phyloP scores from a whole-genome alignment of 2,888 invertebrate species.

The Folsomia manolachei region DNA sequence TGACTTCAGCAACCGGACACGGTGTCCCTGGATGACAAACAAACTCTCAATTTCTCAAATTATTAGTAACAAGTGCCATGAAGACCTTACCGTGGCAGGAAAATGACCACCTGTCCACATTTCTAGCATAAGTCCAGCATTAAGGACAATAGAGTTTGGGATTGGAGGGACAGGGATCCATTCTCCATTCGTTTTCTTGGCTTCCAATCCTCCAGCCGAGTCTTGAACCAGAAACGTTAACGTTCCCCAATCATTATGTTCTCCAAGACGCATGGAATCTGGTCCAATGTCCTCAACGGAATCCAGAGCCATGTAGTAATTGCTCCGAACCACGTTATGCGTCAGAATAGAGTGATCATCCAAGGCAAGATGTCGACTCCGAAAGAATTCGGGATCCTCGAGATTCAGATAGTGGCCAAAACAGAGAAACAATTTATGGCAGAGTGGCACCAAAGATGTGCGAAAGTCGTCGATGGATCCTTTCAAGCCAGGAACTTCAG shows the following conservation, averaged over 20 bases:
- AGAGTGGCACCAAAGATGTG: neutral
- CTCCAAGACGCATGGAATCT: slow-evolving; percentile 24
- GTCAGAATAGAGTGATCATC: slow-evolving; percentile 8
- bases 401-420: slow-evolving; percentile 24
- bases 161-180: slow-evolving; percentile 30
- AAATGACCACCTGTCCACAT: slow-evolving; percentile 31
- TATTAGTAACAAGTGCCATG: no score
- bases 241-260: slow-evolving; percentile 33
- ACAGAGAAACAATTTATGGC: slow-evolving; percentile 19
- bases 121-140: slow-evolving; percentile 28
- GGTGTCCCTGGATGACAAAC: neutral
- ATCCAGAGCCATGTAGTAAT: slow-evolving; percentile 25
- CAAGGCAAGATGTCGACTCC: slow-evolving; percentile 20
- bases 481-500: slow-evolving; percentile 25
- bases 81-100: slow-evolving; percentile 28
- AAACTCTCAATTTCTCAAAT: no score
- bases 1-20: neutral
- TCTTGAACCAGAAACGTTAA: slow-evolving; percentile 25
- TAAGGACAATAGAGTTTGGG: slow-evolving; percentile 25
- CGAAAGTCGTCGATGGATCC: slow-evolving; percentile 23
- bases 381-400: slow-evolving; percentile 29
- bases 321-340: slow-evolving; percentile 18
- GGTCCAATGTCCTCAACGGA: neutral
- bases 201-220: slow-evolving; percentile 30
- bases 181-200: slow-evolving; percentile 18